Evolutionary conservation across 2,888 invertebrate species (phyloP).

Genomic region (Didymodactylos carnosus): DNA sequence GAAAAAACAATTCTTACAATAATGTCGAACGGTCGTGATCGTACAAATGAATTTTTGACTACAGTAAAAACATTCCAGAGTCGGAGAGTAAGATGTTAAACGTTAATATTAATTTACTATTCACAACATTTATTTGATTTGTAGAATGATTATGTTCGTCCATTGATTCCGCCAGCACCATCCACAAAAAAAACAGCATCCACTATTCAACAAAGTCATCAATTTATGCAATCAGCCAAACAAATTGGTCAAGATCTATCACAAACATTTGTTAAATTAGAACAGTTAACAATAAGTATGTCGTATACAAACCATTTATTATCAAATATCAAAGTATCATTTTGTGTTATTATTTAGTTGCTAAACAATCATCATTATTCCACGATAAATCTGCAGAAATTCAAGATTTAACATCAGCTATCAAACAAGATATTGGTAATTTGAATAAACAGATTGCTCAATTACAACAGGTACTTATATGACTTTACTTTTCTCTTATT

Average conservation of each 20-base stretch:
- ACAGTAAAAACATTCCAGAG: constrained; percentile 74
- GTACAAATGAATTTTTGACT: constrained; percentile 71
- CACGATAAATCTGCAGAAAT: constrained; percentile 88
- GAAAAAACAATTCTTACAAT: too few species aligned
- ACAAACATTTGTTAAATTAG: constrained; percentile 82
- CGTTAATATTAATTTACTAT: not conserved
- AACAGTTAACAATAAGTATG: constrained; percentile 70
- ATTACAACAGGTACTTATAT: constrained; percentile 33
- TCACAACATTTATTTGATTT: not conserved
- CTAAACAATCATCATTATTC: constrained; percentile 87
- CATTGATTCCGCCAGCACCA: constrained; percentile 24
- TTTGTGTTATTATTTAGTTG: constrained; percentile 41
- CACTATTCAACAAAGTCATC: constrained; percentile 63
- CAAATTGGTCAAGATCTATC: constrained; percentile 81
- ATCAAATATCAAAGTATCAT: too few species aligned
- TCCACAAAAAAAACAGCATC: too few species aligned
- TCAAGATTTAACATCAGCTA: constrained; percentile 84
- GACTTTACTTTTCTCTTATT: not conserved
- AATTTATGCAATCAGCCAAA: constrained; percentile 75
- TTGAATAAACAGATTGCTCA: constrained; percentile 91
- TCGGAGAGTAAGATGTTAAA: constrained; percentile 33
- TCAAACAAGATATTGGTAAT: constrained; percentile 80
- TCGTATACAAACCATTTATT: not conserved
- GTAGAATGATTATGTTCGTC: not conserved
- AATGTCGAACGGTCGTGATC: constrained; percentile 48